Evolutionary conservation across 2,888 invertebrate species (phyloP).

Genomic region (Caenorhabditis sp.): DNA sequence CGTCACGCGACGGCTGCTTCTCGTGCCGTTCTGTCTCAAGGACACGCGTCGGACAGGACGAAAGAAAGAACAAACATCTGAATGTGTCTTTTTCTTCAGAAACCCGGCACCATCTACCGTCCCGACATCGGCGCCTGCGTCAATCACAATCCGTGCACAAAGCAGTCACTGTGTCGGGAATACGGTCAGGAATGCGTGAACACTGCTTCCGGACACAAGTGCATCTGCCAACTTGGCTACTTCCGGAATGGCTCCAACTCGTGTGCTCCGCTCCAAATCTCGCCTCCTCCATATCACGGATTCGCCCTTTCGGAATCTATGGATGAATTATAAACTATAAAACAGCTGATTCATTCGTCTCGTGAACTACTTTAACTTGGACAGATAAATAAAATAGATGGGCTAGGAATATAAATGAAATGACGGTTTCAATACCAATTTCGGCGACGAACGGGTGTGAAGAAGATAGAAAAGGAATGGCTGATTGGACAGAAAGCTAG

Average conservation of each 20-base stretch:
- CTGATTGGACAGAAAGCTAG: no score
- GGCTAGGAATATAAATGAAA: no score
- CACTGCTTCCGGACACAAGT: slow-evolving; percentile 46
- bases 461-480: no score
- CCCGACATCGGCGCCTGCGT: slow-evolving; percentile 63
- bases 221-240: slow-evolving; percentile 61
- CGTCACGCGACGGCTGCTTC: no score
- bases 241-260: slow-evolving; percentile 31
- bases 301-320: slow-evolving; percentile 18
- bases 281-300: slow-evolving; percentile 20
- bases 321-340: slow-evolving; percentile 1
- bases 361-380: not conserved
- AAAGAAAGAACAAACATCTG: no score
- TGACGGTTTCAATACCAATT: no score
- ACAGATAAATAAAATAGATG: not conserved
- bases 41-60: no score
- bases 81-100: slow-evolving; percentile 17
- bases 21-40: no score
- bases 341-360: not conserved
- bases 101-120: slow-evolving; percentile 54
- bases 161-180: slow-evolving; percentile 53
- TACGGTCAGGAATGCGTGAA: slow-evolving; percentile 54
- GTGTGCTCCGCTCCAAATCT: slow-evolving; percentile 7
- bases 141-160: slow-evolving; percentile 59
- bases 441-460: no score